Evolutionary conservation across 2,888 invertebrate species (phyloP).

Genomic region (Leuctra nigra): DNA sequence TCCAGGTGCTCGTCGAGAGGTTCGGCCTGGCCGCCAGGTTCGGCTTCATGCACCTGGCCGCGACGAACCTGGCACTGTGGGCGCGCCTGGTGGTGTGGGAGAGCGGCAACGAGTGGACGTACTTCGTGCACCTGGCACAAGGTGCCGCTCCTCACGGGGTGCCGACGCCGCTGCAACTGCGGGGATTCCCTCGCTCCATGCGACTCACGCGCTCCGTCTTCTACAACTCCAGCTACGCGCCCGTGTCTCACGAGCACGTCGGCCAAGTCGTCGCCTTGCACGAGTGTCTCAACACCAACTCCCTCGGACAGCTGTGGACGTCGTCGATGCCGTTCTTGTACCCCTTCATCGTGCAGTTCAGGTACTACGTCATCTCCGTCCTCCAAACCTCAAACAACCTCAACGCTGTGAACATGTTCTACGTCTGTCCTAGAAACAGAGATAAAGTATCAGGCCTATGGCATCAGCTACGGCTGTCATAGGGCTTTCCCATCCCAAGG

Average conservation of each 20-base stretch:
- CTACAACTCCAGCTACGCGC: slow-evolving; percentile 37
- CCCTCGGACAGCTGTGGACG: slow-evolving; percentile 48
- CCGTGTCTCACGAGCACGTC: slow-evolving; percentile 43
- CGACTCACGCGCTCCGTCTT: slow-evolving; percentile 32
- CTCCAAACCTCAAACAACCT: too few species aligned
- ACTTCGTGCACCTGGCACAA: slow-evolving; percentile 43
- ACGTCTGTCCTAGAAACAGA: too few species aligned
- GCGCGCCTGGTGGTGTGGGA: slow-evolving; percentile 47
- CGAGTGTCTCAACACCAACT: slow-evolving; percentile 47
- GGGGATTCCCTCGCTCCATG: slow-evolving; percentile 42
- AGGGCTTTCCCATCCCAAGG: too few species aligned
- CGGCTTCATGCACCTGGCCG: slow-evolving; percentile 48
- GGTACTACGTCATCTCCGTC: too few species aligned
- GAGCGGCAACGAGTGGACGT: slow-evolving; percentile 47
- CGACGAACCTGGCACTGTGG: slow-evolving; percentile 49
- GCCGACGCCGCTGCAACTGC: slow-evolving; percentile 40
- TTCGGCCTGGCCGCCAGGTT: slow-evolving; percentile 46
- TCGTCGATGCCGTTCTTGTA: slow-evolving; percentile 48
- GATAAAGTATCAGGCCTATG: too few species aligned
- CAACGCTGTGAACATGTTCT: too few species aligned
- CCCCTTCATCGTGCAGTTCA: slow-evolving; percentile 49
- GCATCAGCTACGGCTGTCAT: too few species aligned
- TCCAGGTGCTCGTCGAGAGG: slow-evolving; percentile 46
- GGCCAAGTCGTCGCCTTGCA: slow-evolving; percentile 45
- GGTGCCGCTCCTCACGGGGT: slow-evolving; percentile 23